Conservation (phyloP, 2,113 vertebrate species). For the Cisticola juncidis region DNA sequence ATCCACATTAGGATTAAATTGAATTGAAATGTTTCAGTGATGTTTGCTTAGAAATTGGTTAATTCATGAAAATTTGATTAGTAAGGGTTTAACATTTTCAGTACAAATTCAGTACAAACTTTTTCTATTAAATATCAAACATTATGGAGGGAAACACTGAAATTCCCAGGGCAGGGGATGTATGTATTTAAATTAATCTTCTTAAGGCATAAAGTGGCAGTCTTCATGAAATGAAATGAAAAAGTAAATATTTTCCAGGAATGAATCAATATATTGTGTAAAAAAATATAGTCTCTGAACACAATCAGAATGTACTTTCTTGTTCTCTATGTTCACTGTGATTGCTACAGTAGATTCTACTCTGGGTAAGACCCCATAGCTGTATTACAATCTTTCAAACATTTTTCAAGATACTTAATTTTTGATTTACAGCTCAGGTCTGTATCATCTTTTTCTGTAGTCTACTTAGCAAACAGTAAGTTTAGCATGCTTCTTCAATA, state of each 20-base stretch:
- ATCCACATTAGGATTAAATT: not conserved
- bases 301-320: not conserved
- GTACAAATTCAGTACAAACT: accelerated
- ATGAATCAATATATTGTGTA: not conserved
- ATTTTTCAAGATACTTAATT: not conserved
- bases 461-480: not conserved
- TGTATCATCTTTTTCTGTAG: not conserved
- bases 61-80: not conserved
- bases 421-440: slow-evolving; percentile 17
- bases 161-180: accelerated
- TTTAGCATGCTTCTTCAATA: slow-evolving; percentile 26
- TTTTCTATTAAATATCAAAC: not conserved
- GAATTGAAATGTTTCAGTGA: not conserved
- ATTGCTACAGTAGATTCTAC: not conserved
- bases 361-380: not conserved
- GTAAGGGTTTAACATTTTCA: not conserved
- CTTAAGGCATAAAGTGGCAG: not conserved
- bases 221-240: not conserved
- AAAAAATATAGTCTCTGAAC: not conserved
- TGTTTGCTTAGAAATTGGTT: not conserved
- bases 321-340: not conserved
- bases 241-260: not conserved
- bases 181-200: not conserved
- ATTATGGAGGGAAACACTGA: not conserved
- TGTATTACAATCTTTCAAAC: not conserved